phyloP scores from a whole-genome alignment of 2,888 invertebrate species.

The Barypeithes pellucidus region DNA sequence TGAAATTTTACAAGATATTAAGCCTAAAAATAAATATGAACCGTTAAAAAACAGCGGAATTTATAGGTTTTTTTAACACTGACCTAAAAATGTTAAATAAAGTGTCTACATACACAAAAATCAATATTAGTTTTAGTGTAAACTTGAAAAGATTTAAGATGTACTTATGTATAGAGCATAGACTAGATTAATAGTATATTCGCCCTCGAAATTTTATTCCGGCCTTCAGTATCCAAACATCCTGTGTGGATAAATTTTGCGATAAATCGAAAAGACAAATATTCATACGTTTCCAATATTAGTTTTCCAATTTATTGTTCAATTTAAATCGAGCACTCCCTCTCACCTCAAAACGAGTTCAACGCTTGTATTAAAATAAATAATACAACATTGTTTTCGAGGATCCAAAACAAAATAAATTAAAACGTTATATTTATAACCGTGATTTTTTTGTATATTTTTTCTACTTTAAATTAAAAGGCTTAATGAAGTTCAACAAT shows the following conservation, averaged over 20 bases:
- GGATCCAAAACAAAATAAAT: neutral
- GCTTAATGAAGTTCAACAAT: neutral
- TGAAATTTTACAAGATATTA: neutral
- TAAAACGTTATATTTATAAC: neutral
- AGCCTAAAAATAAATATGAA: conserved; percentile 1
- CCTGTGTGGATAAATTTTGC: neutral
- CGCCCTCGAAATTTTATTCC: conserved; percentile 1
- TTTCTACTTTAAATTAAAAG: neutral
- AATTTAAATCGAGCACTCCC: neutral
- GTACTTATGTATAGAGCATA: neutral
- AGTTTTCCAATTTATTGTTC: neutral
- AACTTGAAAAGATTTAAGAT: neutral
- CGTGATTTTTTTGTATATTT: neutral
- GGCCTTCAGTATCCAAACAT: conserved; percentile 7
- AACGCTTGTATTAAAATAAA: neutral
- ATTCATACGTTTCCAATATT: neutral
- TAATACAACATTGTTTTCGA: neutral
- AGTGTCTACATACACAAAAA: neutral
- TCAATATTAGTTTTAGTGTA: conserved; percentile 20
- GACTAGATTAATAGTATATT: neutral
- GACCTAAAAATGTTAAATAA: conserved; percentile 29
- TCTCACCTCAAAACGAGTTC: neutral
- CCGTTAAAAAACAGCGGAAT: conserved; percentile 20
- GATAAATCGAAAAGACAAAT: neutral
- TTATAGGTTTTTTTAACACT: conserved; percentile 32